Evolutionary conservation across 2,113 vertebrate genomes (phyloP).

Genomic region (Edolisoma coerulescens): DNA sequence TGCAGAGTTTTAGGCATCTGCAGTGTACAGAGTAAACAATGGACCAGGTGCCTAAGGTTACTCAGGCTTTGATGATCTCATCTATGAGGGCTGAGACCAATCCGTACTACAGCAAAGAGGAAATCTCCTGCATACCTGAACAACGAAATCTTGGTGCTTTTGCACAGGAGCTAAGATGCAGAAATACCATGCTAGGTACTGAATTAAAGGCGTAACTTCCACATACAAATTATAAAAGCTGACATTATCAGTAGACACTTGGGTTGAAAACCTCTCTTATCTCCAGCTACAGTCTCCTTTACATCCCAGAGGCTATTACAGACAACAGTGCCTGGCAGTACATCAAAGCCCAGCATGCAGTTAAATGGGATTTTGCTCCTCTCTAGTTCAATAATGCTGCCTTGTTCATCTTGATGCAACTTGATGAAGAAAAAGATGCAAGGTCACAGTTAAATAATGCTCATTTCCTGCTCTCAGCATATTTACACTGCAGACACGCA

Average conservation of each 20-base stretch:
- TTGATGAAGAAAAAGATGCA: constrained; percentile 26
- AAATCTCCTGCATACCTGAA: neutral
- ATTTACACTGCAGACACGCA: neutral
- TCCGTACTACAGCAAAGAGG: neutral
- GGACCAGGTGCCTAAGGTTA: neutral
- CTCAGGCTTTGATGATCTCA: neutral
- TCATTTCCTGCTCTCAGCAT: neutral
- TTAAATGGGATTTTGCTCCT: neutral
- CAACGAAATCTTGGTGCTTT: neutral
- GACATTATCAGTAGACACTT: neutral
- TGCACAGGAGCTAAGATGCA: neutral
- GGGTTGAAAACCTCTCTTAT: constrained; percentile 6
- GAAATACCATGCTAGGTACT: neutral
- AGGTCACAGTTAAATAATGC: constrained; percentile 46
- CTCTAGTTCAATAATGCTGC: constrained; percentile 7
- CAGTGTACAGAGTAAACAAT: neutral
- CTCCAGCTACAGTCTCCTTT: constrained; percentile 11
- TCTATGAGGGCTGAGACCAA: neutral
- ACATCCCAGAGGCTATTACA: constrained; percentile 2
- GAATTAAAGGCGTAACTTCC: neutral
- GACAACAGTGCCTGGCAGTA: constrained; percentile 31
- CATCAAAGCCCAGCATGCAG: constrained; percentile 4
- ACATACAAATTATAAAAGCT: constrained; percentile 1
- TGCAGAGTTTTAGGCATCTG: neutral
- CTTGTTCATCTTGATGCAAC: constrained; percentile 1